Evolutionary conservation across 2,797 vertebrate genomes (phyloP).

Genomic region (Saxicola maurus): DNA sequence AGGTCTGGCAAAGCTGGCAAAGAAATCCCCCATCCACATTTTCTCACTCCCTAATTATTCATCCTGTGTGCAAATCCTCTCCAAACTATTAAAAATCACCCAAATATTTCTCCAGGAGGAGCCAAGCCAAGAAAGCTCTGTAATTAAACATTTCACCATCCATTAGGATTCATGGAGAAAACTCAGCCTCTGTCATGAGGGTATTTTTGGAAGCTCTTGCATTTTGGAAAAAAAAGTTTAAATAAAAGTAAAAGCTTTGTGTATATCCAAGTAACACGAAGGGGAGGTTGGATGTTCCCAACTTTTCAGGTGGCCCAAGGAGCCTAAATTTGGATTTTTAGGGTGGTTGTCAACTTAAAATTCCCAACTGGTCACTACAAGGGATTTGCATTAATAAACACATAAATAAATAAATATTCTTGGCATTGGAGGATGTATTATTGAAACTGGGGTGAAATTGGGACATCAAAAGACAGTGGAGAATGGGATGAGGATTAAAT

Average conservation of each 20-base stretch:
- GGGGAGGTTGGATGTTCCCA: rapidly evolving
- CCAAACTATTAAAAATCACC: not conserved
- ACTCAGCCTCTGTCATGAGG: rapidly evolving
- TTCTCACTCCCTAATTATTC: not conserved
- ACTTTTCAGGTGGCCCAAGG: not conserved
- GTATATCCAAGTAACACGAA: not conserved
- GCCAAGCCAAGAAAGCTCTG: not conserved
- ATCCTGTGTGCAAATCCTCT: not conserved
- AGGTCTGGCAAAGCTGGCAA: not conserved
- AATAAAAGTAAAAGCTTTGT: not conserved
- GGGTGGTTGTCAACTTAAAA: rapidly evolving
- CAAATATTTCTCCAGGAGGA: not conserved
- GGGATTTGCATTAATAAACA: not conserved
- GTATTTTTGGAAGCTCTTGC: not conserved
- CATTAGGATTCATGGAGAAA: not conserved
- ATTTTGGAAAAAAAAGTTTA: rapidly evolving
- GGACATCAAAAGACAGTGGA: not conserved
- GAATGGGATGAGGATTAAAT: not conserved
- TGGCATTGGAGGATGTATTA: not conserved
- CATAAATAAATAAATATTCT: not conserved
- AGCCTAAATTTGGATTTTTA: not conserved
- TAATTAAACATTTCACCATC: not conserved
- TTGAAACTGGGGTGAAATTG: rapidly evolving
- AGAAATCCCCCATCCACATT: not conserved
- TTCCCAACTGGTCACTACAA: not conserved